phyloP scores from a whole-genome alignment of 2,888 invertebrate genomes.

The Melipona beecheii region DNA sequence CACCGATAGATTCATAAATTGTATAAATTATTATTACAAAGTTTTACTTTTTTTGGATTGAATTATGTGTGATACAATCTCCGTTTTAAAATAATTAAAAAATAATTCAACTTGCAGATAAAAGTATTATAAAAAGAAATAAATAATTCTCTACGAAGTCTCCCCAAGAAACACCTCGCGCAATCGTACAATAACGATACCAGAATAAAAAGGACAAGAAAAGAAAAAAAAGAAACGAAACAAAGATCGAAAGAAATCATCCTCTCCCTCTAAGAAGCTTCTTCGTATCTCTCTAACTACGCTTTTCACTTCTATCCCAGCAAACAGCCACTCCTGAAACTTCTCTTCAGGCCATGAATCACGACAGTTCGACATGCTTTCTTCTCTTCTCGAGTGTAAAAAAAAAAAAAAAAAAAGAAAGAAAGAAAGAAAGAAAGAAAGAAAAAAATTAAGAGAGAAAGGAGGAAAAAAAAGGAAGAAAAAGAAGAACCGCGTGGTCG shows the following conservation, averaged over 20 bases:
- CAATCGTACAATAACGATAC: too few relatives aligned
- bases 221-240: neutral
- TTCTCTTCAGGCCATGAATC: neutral
- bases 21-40: neutral
- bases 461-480: neutral
- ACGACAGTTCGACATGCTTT: neutral
- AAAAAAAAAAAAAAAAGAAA: too few relatives aligned
- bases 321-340: conserved; percentile 1
- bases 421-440: neutral
- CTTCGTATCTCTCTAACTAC: neutral
- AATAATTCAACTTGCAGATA: neutral
- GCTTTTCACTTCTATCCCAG: neutral
- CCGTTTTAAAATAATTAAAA: neutral
- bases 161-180: neutral
- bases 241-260: neutral
- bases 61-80: neutral
- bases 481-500: neutral
- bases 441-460: too few relatives aligned
- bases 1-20: neutral
- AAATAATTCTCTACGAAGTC: neutral
- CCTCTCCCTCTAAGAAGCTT: neutral
- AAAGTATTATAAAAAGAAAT: neutral
- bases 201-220: neutral
- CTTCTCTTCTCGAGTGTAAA: neutral
- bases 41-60: neutral